Base-by-base conservation (phyloP, 2,888 invertebrate species). In the Sphecodes monilicornis region DNA sequence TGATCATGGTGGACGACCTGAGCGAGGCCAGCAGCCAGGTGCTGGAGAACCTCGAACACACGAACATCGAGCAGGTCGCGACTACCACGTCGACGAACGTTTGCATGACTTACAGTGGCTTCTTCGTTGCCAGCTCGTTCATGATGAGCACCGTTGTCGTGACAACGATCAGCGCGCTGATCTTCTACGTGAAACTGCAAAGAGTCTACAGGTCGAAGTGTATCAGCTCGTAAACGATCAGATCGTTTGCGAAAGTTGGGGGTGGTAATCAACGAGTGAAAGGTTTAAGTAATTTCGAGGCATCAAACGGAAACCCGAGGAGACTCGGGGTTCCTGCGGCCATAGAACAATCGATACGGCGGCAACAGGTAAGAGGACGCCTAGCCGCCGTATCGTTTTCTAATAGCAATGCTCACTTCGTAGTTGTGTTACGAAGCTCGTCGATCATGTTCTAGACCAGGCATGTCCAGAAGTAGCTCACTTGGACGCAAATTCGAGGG, bases 1-100 rank as follows among this genome's bases (percentile, higher is more conserved):
- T 97, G 3, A 96, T 97, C 41, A 95, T 97, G 89, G 96, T 97
- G 1, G 97, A 97, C 90, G 97, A 97, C 89, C 94, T 97, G 74
- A 95, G 95, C 81, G 85, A 92, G 36, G 93, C 92, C 0, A 92
- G 93, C 36, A 92, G 84, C 66, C 87, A 92, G 54, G 87, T 92
- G 0, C 71, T 94, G 26, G 92, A 93, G 8, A 92, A 91, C 10
- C 82, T 93, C 54, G 93, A 92, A n/a, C 88, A 89, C 29, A 84
- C 84, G 1, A 76, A 84, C 16, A 69, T 91, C 66, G 90, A 90
- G 16, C 88, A 91, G 16, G 60, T 89, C 6, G 70, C 80, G n/a
- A 86, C 85, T n/a, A 69, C 32, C 16, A 71, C 87, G 43, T 16
- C 54, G 79, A 76, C 80, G 77, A 91, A 96, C 72, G 95, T 97